These are phyloP conservation scores for Nebria brevicollis DNA, from an alignment of 2,888 invertebrate genomes.

Conservation along the genomic window DNA sequence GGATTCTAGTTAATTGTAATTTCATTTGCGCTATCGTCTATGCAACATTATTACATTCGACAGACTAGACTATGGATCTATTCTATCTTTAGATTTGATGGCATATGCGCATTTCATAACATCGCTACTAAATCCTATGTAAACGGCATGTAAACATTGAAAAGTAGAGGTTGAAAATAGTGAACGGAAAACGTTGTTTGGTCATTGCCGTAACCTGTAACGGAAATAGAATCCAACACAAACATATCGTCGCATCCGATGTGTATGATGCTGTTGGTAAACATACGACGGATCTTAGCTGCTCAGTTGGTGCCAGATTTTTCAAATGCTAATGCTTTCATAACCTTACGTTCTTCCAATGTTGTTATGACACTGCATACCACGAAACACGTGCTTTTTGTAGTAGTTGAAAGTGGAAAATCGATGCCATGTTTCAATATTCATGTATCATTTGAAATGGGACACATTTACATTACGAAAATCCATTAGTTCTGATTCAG, in stretches of 20 bases:
- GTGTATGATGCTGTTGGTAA: not conserved
- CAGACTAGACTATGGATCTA: not conserved
- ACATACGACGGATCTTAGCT: not conserved
- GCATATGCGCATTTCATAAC: not conserved
- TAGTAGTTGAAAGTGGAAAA: no score
- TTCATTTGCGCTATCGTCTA: not conserved
- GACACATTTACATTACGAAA: no score
- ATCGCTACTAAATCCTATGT: not conserved
- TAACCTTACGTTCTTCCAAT: not conserved
- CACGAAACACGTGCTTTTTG: not conserved
- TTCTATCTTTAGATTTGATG: not conserved
- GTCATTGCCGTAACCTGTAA: conserved; percentile 1
- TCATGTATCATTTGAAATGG: no score
- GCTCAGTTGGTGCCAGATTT: not conserved
- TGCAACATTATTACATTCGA: not conserved
- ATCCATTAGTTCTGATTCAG: not conserved
- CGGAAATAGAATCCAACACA: not conserved
- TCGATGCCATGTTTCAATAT: no score
- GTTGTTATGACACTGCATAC: not conserved
- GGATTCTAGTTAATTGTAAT: not conserved
- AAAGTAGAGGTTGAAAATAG: not conserved
- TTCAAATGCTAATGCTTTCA: not conserved
- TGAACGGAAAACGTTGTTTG: not conserved
- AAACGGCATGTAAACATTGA: not conserved
- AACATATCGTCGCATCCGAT: not conserved